These are phyloP conservation scores for Phoebastria nigripes DNA, from an alignment of 2,797 vertebrate genomes.

Conservation along the genomic window DNA sequence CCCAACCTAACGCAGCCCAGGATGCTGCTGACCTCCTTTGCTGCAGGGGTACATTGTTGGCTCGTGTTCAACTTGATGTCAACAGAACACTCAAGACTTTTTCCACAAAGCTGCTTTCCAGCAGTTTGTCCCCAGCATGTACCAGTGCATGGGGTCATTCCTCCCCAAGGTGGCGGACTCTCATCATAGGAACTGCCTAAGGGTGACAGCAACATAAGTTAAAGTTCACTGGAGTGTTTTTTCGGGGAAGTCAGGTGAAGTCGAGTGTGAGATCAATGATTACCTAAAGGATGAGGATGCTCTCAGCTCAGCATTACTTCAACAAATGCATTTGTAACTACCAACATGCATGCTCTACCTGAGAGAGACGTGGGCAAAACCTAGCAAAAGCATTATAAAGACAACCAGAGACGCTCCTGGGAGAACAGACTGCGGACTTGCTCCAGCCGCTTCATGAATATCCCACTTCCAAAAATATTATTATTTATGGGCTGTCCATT, in stretches of 20 bases:
- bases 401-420: background rate
- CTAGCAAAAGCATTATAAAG: background rate
- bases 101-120: background rate
- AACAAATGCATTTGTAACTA: background rate
- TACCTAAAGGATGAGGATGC: background rate
- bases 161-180: background rate
- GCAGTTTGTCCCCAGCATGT: background rate
- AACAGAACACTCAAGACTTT: background rate
- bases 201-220: background rate
- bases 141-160: too few species aligned
- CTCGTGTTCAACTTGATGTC: background rate
- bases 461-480: background rate
- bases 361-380: background rate
- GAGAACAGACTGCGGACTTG: background rate
- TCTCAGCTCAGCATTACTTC: background rate
- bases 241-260: background rate
- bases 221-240: background rate
- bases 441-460: background rate
- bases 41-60: background rate
- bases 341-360: rapidly evolving
- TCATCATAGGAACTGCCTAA: background rate
- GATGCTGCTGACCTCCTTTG: background rate
- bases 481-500: background rate
- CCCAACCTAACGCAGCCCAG: background rate
- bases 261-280: background rate